These are phyloP conservation scores for Zaprionus ghesquierei DNA, from an alignment of 1,140 invertebrate species.

Conservation along the genomic window DNA sequence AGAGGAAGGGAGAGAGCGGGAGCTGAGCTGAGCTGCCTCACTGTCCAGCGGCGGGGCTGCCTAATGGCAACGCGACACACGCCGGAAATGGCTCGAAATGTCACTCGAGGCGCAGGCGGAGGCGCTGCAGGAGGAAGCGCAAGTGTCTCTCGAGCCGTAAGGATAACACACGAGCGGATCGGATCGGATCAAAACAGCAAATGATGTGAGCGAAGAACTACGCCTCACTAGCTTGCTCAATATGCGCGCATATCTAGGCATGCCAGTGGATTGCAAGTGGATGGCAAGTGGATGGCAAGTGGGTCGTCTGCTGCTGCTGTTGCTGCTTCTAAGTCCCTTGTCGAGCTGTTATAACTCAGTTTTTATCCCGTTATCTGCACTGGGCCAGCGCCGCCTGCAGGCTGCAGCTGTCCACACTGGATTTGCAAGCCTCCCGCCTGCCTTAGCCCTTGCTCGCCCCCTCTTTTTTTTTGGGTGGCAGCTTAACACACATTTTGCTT, in stretches of 20 bases:
- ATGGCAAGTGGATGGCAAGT: too few species aligned
- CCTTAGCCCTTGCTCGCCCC: not conserved
- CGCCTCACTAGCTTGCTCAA: not conserved
- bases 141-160: constrained; percentile 2
- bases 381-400: not conserved
- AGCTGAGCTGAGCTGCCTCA: not conserved
- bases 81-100: constrained; percentile 62
- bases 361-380: not conserved
- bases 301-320: not conserved
- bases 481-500: constrained; percentile 37
- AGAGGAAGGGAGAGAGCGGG: not conserved
- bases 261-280: too few species aligned
- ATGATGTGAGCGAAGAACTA: not conserved
- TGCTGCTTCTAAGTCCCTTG: not conserved
- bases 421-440: too few species aligned
- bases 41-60: constrained; percentile 64
- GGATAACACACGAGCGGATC: not conserved
- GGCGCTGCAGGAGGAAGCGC: not conserved
- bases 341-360: not conserved
- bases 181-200: not conserved
- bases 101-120: constrained; percentile 9
- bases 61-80: constrained; percentile 65
- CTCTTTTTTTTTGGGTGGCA: constrained; percentile 3
- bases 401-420: not conserved
- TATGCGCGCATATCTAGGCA: not conserved